Base-by-base conservation (phyloP, 2,888 invertebrate genomes). In the Orgyia antiqua region DNA sequence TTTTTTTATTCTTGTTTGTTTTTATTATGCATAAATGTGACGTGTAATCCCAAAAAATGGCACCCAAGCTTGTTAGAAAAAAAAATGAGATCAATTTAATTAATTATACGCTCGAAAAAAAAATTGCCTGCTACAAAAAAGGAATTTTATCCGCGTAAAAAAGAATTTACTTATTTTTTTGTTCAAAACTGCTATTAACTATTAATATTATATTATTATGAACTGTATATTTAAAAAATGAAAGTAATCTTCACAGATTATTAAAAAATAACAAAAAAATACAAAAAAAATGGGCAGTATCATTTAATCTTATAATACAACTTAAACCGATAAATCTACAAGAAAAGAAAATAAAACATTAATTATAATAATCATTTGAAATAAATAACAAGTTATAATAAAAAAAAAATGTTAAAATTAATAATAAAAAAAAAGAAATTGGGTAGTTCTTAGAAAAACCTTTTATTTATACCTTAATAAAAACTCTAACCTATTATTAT, bases 351-450 rank as follows among this genome's bases (percentile, higher is more conserved):
- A 36, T 31, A 51, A 75, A 82, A 84, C 82, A 73, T 76, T 70
- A 71, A 76, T 80, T 82, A 71, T 83, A 70, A 83, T 83, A 83
- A 82, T 84, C 84, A 82, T 84, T 83, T 86, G 77, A 84, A 86
- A 86, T 86, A 86, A 86, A 86, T 86, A 86, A 86, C 86, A 84
- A 82, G 72, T 79, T 82, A 79, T 76, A 78, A 59, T 71, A 15
- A 15, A 77, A 76, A 75, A 75, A 83, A 80, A 78, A 70, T 79
- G 82, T 80, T 84, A 80, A 82, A 68, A 82, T 74, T 80, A 78
- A 79, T 75, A 75, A 77, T 23, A 77, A 69, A 63, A 75, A 72
- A 15, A 15, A 15, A 15, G 6, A 15, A 6, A 4, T 6, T 15
- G 17, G 61, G 9, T 60, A 34, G 55, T 63, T 4, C 71, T 68